Base-by-base conservation (phyloP, 2,888 invertebrate species). In the Nebria brevicollis region DNA sequence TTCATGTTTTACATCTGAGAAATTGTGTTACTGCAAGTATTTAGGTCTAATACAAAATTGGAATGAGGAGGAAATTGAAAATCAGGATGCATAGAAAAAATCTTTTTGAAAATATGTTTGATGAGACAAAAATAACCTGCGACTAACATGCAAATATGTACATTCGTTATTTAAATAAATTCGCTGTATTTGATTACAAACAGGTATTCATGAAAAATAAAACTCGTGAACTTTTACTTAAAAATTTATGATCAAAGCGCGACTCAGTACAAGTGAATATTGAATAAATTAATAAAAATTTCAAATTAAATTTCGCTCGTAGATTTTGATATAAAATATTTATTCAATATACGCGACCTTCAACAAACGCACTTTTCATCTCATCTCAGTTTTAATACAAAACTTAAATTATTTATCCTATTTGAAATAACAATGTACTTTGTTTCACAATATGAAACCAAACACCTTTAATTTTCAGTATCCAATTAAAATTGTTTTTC, bases 251-350 rank as follows among this genome's bases (percentile, higher is more conserved):
- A 25, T 70, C 34, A 11, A 25, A 70, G 11, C 34, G 11, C 15
- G 26, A 26, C 11, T 26, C 54, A 20, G 34, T 70, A 42, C 41
- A 73, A 73, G 73, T 73, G 34, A 73, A 7, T 42, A 42, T 73
- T 5, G 41, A 73, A 73, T 73, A 73, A 73, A 73, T 73, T 73
- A 73, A 73, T 43, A 73, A 43, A 73, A 73, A 73, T 68, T 25
- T 26, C 13, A 26, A 68, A 41, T 73, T 34, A 73, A 73, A 41
- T 41, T 73, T 42, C n/a, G 26, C n/a, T 15, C 10, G 20, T 13
- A 41, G 25, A 25, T 25, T 70, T 26, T 11, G 25, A 26, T 70
- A 70, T 73, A 73, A 34, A 73, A 73, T 73, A 73, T 73, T 73
- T 1, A 20, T 43, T 73, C 10, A 73, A 10, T 34, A n/a, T 43